Evolutionary conservation across 2,888 invertebrate genomes (phyloP).

Genomic region (Tetragonisca angustula): DNA sequence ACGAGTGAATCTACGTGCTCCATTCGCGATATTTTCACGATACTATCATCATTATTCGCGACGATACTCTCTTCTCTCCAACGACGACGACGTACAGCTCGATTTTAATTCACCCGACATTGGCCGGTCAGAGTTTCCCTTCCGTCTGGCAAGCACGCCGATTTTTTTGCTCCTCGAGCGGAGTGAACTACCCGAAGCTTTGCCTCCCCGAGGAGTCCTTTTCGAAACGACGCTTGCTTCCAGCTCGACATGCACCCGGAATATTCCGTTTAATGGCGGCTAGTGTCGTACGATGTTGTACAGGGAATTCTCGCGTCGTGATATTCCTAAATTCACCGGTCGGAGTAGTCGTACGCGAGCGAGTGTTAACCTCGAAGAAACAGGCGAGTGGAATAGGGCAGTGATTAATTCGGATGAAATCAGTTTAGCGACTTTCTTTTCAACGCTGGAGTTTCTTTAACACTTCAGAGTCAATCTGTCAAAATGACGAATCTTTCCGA

Average conservation of each 20-base stretch:
- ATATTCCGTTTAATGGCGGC: conserved; percentile 46
- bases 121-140: background rate
- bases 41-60: too few relatives aligned
- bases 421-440: too few relatives aligned
- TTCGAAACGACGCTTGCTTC: conserved; percentile 21
- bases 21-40: conserved; percentile 1
- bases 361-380: background rate
- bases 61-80: background rate
- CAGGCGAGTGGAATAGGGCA: too few relatives aligned
- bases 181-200: background rate
- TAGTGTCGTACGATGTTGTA: conserved; percentile 23
- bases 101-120: background rate
- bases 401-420: too few relatives aligned
- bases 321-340: conserved; percentile 2
- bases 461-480: too few relatives aligned
- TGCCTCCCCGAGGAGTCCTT: conserved; percentile 26
- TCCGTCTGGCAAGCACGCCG: background rate
- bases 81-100: background rate
- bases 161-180: conserved; percentile 24
- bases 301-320: conserved; percentile 6
- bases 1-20: too few relatives aligned
- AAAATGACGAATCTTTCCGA: too few relatives aligned
- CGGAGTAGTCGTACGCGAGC: background rate
- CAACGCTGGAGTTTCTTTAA: too few relatives aligned
- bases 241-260: conserved; percentile 12